Evolutionary conservation across 2,113 vertebrate genomes (phyloP), one percentile per base, ranked within the genome.

Genomic region (Gadus macrocephalus): DNA sequence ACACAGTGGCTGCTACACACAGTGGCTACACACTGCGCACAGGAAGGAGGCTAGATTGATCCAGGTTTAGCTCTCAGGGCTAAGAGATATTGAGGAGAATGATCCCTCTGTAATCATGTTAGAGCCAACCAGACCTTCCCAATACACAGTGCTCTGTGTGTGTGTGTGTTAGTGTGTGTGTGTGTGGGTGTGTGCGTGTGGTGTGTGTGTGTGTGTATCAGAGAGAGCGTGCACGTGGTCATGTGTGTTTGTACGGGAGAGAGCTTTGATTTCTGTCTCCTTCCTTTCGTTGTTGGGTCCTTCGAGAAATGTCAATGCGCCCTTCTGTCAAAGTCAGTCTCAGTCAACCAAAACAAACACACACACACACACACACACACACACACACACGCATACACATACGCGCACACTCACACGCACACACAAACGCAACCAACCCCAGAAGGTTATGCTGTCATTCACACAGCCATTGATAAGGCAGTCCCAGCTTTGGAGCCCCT

Each of bases 11-110:
- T 66, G 61, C 69, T 81, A 49, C 70, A 73, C 77, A 76, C 74
- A 78, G 42, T 14, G 42, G 42, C 42, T 49, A 49, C 42, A 49
- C 42, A 49, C 42, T 2, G 17, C 80, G 61, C 64, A 87, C 79
- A 88, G 86, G 84, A 89, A 91, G 83, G 78, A 86, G 85, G 88
- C 84, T 88, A 83, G 88, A 91, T 90, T 91, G 91, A 91, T 92
- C 86, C 88, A 89, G 87, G 86, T 89, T 91, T 89, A 92, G 88
- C 91, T 92, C 87, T 90, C 85, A 86, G 87, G 89, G 85, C 89
- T 92, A 92, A 92, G 90, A 91, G 91, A 91, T 92, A 93, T 92
- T 93, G 92, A 91, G 87, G 89, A 90, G 85, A 88, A 91, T 92
- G 89, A 90, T 90, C 85, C 87, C 82, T 83, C 86, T 82, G 70